A percentile compares a stretch with the other conserved stretches of the same genome.
Evolutionary conservation across 2,888 invertebrate species (phyloP).

Genomic region (Lasius platythorax): DNA sequence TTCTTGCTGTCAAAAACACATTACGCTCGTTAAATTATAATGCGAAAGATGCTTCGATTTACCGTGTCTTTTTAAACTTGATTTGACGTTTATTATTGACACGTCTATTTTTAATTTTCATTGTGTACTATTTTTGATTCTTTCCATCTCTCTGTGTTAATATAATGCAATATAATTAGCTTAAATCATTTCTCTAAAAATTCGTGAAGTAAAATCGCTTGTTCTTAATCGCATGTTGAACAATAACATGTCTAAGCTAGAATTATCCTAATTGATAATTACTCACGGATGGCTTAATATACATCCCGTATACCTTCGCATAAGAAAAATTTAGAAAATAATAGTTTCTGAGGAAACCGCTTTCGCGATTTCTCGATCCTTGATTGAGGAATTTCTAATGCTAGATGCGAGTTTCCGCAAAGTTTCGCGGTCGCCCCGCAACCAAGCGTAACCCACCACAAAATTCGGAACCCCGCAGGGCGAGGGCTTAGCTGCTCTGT

Average conservation of each 20-base stretch:
- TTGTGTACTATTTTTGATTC: constrained; percentile 25
- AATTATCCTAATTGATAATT: neutral
- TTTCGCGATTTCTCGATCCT: constrained; percentile 47
- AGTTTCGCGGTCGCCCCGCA: constrained; percentile 71
- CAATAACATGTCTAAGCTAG: neutral
- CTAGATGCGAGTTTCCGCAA: constrained; percentile 63
- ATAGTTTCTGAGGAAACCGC: neutral
- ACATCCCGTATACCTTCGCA: neutral
- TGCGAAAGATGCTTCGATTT: constrained; percentile 35
- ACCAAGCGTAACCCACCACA: constrained; percentile 74
- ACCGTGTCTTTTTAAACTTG: constrained; percentile 35
- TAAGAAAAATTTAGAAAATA: neutral
- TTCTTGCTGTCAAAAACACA: constrained; percentile 47
- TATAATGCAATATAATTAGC: constrained; percentile 4
- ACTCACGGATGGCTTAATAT: neutral
- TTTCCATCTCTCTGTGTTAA: neutral
- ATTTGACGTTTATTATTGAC: constrained; percentile 30
- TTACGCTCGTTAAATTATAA: constrained; percentile 41
- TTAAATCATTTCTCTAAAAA: neutral
- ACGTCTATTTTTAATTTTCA: constrained; percentile 37
- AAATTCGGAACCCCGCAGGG: constrained; percentile 80
- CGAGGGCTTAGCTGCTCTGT: constrained; percentile 80
- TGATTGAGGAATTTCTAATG: constrained; percentile 42
- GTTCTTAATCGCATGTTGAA: neutral
- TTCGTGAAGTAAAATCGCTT: neutral